phyloP scores from a whole-genome alignment of 1,140 invertebrate genomes.

The Macrosteles quadrilineatus region DNA sequence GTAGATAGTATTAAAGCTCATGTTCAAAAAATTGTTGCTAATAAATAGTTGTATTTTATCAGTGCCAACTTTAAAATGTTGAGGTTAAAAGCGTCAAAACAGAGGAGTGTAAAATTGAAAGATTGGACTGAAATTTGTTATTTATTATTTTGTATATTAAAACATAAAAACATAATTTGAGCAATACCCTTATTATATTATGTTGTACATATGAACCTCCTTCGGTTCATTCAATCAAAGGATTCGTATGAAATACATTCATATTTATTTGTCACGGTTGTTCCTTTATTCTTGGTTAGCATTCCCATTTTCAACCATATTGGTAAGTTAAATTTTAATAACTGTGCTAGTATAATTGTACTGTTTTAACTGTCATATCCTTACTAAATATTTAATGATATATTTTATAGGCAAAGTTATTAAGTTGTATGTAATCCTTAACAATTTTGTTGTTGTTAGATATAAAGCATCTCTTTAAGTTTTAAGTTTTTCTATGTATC shows the following conservation, averaged over 20 bases:
- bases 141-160: slow-evolving; percentile 17
- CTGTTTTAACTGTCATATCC: no score
- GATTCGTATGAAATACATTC: slow-evolving; percentile 14
- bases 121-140: slow-evolving; percentile 10
- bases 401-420: no score
- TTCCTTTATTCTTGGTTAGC: slow-evolving; percentile 15
- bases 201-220: not conserved
- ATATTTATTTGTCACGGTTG: slow-evolving; percentile 25
- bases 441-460: no score
- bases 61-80: slow-evolving; percentile 24
- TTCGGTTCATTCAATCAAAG: slow-evolving; percentile 5
- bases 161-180: no score
- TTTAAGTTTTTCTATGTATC: no score
- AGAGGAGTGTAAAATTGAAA: not conserved
- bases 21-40: slow-evolving; percentile 23
- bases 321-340: not conserved
- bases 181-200: not conserved
- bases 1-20: slow-evolving; percentile 21
- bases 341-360: not conserved
- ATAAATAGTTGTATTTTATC: slow-evolving; percentile 27
- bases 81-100: slow-evolving; percentile 4
- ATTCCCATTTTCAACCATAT: slow-evolving; percentile 1
- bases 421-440: no score
- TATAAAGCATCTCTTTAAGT: no score
- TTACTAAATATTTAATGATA: no score